A percentile compares a stretch with the other conserved stretches of the same genome.
phyloP scores from a whole-genome alignment of 2,888 invertebrate genomes.

The Gastracanthus pulcherrimus region DNA sequence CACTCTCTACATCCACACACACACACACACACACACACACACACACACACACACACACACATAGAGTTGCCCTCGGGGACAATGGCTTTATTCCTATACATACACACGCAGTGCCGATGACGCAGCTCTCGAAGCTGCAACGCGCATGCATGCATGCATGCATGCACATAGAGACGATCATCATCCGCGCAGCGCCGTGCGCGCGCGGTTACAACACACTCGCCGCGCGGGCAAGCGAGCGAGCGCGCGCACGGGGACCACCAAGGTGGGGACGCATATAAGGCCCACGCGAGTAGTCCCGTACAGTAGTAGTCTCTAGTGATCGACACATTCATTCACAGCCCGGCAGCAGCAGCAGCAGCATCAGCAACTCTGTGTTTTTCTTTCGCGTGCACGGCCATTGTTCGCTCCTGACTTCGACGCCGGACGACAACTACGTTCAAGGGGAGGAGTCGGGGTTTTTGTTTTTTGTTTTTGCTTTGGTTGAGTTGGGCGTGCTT shows the following conservation, averaged over 20 bases:
- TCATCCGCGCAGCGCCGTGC: neutral
- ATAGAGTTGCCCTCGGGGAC: neutral
- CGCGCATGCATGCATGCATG: no score
- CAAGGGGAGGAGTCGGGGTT: no score
- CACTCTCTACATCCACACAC: neutral
- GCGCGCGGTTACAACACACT: conserved; percentile 17
- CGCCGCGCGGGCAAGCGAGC: no score
- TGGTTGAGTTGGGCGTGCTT: no score
- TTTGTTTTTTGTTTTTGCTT: neutral
- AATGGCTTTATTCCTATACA: no score
- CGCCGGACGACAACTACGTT: no score
- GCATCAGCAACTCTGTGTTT: no score
- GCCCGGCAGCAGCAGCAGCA: no score
- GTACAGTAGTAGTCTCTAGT: conserved; percentile 69
- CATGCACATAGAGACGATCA: neutral
- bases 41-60: neutral
- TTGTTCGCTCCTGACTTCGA: no score
- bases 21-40: neutral
- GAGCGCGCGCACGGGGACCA: conserved; percentile 11
- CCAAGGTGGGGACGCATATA: conserved; percentile 73
- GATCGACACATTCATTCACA: conserved; percentile 68
- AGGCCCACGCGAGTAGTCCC: conserved; percentile 70
- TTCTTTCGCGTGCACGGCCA: no score
- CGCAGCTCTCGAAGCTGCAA: no score
- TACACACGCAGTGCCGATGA: no score